Percentiles rank a stretch among this genome's conserved stretches.
phyloP scores from a whole-genome alignment of 2,113 vertebrate species.

The Ceratotherium simum region DNA sequence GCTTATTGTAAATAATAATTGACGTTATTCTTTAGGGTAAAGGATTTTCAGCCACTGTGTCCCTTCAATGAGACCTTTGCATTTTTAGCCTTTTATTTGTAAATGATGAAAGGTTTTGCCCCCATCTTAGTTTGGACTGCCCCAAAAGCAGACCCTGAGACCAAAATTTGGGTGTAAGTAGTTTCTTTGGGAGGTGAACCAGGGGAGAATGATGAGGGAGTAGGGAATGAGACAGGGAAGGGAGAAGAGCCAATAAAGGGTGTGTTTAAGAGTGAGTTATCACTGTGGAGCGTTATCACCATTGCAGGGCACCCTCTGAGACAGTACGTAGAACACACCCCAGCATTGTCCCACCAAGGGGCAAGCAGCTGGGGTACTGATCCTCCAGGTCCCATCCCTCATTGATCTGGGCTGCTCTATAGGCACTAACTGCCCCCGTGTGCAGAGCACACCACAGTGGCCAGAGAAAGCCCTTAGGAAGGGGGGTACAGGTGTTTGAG shows the following conservation, averaged over 20 bases:
- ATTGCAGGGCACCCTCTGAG: not conserved
- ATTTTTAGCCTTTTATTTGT: not conserved
- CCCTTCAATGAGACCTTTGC: not conserved
- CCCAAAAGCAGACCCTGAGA: not conserved
- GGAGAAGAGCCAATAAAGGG: not conserved
- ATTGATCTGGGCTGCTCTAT: not conserved
- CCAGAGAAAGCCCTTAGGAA: not conserved
- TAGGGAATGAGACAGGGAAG: not conserved
- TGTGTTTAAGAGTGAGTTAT: not conserved
- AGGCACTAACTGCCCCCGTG: not conserved
- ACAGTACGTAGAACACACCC: not conserved
- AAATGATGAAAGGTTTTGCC: not conserved
- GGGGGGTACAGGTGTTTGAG: not conserved
- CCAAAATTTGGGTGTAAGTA: not conserved
- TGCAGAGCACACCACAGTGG: not conserved
- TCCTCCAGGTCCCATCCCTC: not conserved
- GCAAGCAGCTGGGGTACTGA: not conserved
- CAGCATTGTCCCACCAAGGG: not conserved
- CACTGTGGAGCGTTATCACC: not conserved
- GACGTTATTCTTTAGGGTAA: not conserved
- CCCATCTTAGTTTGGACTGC: not conserved
- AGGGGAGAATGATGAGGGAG: not conserved
- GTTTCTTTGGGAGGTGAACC: not conserved
- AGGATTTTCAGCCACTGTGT: not conserved
- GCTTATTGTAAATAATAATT: not conserved